A percentile compares a stretch with the other conserved stretches of the same genome.
Evolutionary conservation across 2,888 invertebrate species (phyloP).

Genomic region (Polydrusus cervinus): DNA sequence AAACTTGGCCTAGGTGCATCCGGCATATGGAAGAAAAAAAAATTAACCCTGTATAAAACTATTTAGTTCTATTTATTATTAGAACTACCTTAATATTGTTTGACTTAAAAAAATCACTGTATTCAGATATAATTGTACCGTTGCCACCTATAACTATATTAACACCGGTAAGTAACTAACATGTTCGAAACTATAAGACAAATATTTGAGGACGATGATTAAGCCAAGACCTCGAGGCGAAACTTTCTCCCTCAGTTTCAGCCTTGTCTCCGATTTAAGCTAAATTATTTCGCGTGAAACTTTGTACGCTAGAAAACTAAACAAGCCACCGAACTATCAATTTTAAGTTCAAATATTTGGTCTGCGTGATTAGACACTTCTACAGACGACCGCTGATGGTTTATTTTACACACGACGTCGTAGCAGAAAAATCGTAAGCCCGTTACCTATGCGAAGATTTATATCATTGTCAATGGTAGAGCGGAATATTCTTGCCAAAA

Average conservation of each 20-base stretch:
- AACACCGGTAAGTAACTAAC: conserved; percentile 25
- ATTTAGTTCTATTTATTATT: too few relatives aligned
- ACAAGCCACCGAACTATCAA: conserved; percentile 46
- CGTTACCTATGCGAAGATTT: background rate
- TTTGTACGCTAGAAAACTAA: conserved; percentile 35
- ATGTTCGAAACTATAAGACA: conserved; percentile 45
- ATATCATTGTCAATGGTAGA: background rate
- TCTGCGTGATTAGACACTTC: conserved; percentile 38
- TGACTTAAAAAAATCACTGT: too few relatives aligned
- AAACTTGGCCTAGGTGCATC: too few relatives aligned
- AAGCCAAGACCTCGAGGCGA: conserved; percentile 31
- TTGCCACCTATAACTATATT: background rate
- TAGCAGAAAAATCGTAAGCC: background rate
- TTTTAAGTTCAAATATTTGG: conserved; percentile 48
- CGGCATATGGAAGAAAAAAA: too few relatives aligned
- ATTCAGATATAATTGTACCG: too few relatives aligned
- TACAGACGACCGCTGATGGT: conserved; percentile 19
- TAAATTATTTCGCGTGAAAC: conserved; percentile 44
- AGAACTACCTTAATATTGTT: too few relatives aligned
- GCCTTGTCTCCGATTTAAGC: conserved; percentile 34
- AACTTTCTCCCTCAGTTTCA: conserved; percentile 5
- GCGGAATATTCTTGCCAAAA: background rate
- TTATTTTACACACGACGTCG: background rate
- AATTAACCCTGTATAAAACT: too few relatives aligned
- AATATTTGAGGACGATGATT: conserved; percentile 46